Evolutionary conservation across 2,113 vertebrate species (phyloP).

Genomic region (Eulemur macaco): DNA sequence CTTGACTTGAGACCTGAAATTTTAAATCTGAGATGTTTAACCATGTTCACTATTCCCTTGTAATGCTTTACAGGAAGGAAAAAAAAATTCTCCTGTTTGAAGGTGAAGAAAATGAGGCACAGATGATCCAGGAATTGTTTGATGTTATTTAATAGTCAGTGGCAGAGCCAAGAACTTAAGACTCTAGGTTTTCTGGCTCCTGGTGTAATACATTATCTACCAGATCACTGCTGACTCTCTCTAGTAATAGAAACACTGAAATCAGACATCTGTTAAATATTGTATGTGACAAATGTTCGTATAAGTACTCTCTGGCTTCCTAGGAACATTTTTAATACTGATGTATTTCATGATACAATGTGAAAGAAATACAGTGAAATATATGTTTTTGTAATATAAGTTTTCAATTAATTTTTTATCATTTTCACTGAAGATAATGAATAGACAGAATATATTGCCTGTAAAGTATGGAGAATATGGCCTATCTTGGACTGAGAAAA

Average conservation of each 20-base stretch:
- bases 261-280: slow-evolving; percentile 73
- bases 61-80: not conserved
- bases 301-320: slow-evolving; percentile 34
- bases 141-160: slow-evolving; percentile 10
- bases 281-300: slow-evolving; percentile 67
- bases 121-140: slow-evolving; percentile 32
- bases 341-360: slow-evolving; percentile 52
- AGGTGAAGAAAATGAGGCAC: slow-evolving; percentile 33
- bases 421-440: slow-evolving; percentile 60
- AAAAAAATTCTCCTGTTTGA: not conserved
- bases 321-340: slow-evolving; percentile 60
- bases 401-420: slow-evolving; percentile 67
- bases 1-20: not conserved
- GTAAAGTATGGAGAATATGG: not conserved
- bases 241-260: slow-evolving; percentile 53
- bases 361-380: slow-evolving; percentile 58
- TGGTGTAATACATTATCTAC: not conserved
- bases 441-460: not conserved
- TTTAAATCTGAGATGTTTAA: not conserved
- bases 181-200: slow-evolving; percentile 23
- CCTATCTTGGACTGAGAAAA: not conserved
- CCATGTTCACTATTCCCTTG: not conserved
- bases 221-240: not conserved
- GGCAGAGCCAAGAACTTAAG: slow-evolving; percentile 16
- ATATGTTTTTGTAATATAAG: slow-evolving; percentile 54